Evolutionary conservation across 2,113 vertebrate genomes (phyloP).

Genomic region (Trachemys scripta): DNA sequence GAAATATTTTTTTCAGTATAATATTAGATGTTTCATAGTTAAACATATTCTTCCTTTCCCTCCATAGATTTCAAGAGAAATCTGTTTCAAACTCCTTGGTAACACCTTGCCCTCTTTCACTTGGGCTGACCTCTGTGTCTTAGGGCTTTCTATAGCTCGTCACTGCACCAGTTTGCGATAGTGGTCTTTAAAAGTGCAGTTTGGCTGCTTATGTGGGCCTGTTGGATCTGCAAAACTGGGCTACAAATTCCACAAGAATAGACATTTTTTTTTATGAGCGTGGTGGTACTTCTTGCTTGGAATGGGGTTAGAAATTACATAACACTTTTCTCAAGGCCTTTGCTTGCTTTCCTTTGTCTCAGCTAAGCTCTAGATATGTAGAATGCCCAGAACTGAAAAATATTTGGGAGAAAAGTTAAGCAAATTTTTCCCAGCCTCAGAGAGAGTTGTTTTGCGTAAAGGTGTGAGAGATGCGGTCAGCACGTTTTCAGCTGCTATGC

Average conservation of each 20-base stretch:
- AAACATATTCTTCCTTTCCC: neutral
- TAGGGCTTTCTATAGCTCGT: neutral
- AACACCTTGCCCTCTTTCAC: neutral
- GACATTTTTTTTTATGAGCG: neutral
- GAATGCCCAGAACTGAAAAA: neutral
- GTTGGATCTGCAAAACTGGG: neutral
- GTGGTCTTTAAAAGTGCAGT: neutral
- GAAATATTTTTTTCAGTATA: neutral
- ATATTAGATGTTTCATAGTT: conserved; percentile 48
- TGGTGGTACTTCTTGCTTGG: neutral
- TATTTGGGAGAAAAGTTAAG: neutral
- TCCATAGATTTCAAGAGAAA: conserved; percentile 28
- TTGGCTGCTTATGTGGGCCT: neutral
- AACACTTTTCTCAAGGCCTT: neutral
- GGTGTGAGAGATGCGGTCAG: neutral
- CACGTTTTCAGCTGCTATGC: neutral
- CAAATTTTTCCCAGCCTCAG: too few relatives aligned
- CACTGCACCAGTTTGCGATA: neutral
- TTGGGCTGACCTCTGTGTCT: conserved; percentile 30
- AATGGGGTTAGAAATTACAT: neutral
- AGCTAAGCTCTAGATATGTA: neutral
- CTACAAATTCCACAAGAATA: neutral
- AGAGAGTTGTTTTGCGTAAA: neutral
- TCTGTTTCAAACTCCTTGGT: conserved; percentile 23
- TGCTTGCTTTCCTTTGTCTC: neutral